Percentiles rank a stretch among this genome's conserved stretches.
These are phyloP conservation scores for Pristionchus japonicus DNA, from an alignment of 2,888 invertebrate species.

Conservation along the genomic window DNA sequence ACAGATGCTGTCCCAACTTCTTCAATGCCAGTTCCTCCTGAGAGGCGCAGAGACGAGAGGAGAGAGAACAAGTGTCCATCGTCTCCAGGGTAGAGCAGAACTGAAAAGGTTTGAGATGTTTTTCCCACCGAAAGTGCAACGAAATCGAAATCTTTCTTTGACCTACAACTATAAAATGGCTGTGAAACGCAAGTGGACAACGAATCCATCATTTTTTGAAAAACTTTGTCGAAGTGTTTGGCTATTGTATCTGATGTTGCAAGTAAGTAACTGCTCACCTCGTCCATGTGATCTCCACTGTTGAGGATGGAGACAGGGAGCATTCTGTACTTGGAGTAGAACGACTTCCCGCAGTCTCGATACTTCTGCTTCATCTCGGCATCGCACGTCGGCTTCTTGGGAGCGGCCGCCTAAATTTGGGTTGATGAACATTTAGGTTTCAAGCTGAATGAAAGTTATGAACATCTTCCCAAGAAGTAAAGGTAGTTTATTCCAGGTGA, in stretches of 20 bases:
- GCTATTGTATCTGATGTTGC: background rate
- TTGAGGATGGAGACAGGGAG: constrained; percentile 55
- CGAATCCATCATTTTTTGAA: background rate
- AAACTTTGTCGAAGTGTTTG: too few species aligned
- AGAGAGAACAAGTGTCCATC: constrained; percentile 52
- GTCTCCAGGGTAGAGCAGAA: constrained; percentile 44
- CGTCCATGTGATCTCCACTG: constrained; percentile 55
- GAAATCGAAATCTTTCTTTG: background rate
- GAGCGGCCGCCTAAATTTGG: background rate
- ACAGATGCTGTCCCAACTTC: constrained; percentile 51
- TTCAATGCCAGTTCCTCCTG: constrained; percentile 52
- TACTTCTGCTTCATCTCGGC: constrained; percentile 50
- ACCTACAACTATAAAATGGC: background rate
- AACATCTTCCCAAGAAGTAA: background rate
- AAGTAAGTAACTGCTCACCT: constrained; percentile 45
- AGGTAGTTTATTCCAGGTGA: too few species aligned
- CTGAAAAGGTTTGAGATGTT: background rate
- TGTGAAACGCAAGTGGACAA: background rate
- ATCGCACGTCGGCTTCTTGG: constrained; percentile 48
- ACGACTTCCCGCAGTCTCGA: constrained; percentile 52
- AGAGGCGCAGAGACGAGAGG: constrained; percentile 51
- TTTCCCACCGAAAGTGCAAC: background rate
- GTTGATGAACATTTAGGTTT: background rate
- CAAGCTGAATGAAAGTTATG: background rate
- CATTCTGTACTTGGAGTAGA: constrained; percentile 58